These are phyloP conservation scores for Perca flavescens DNA, from an alignment of 2,113 vertebrate species.

Conservation along the genomic window DNA sequence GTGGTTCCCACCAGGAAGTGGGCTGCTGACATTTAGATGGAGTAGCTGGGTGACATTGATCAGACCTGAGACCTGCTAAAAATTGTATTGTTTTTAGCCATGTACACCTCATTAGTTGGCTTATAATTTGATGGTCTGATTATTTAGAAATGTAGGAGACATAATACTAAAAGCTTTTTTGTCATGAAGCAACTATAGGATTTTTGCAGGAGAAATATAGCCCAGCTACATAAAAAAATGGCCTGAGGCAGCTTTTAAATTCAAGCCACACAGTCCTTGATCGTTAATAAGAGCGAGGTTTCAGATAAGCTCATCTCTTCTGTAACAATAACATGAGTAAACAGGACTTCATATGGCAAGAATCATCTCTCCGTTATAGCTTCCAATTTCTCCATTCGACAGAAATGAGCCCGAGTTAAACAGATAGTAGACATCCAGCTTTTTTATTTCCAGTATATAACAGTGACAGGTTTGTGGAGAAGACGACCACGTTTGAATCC, in stretches of 20 bases:
- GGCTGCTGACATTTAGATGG: constrained; percentile 67
- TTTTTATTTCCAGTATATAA: constrained; percentile 47
- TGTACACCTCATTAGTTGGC: not conserved
- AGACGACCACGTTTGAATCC: constrained; percentile 70
- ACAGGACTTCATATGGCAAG: constrained; percentile 68
- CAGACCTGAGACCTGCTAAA: constrained; percentile 24
- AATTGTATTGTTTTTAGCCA: not conserved
- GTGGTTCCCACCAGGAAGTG: constrained; percentile 54
- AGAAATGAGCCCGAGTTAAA: constrained; percentile 55
- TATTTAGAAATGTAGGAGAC: not conserved
- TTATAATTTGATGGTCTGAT: not conserved
- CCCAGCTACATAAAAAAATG: constrained; percentile 51
- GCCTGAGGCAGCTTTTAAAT: constrained; percentile 64
- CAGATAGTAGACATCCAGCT: constrained; percentile 51
- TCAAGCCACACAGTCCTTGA: constrained; percentile 58
- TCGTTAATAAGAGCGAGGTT: constrained; percentile 69
- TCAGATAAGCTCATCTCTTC: constrained; percentile 69
- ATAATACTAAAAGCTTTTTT: not conserved
- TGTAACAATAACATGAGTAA: constrained; percentile 72
- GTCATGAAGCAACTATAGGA: not conserved
- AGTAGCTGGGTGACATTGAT: constrained; percentile 29
- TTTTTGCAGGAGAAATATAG: constrained; percentile 32
- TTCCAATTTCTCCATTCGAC: constrained; percentile 41
- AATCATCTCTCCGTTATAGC: constrained; percentile 40
- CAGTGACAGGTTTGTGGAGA: constrained; percentile 75